Evolutionary conservation across 2,888 invertebrate genomes (phyloP).

Genomic region (Microctonus aethiopoides): DNA sequence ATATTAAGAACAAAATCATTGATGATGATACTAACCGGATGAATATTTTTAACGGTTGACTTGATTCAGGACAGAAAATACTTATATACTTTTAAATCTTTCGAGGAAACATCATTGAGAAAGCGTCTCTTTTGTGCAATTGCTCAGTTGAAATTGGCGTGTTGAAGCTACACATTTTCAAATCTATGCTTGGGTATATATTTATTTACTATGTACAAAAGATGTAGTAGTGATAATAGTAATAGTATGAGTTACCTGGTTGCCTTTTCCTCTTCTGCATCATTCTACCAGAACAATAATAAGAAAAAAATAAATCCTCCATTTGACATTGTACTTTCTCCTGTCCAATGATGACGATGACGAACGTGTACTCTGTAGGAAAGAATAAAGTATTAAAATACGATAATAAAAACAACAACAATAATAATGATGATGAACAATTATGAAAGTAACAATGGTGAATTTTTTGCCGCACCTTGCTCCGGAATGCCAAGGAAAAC

Average conservation of each 20-base stretch:
- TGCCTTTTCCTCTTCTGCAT: conserved; percentile 39
- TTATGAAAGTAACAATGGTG: conserved; percentile 34
- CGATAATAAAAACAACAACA: conserved; percentile 9
- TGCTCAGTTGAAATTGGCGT: conserved; percentile 10
- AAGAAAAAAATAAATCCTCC: background rate
- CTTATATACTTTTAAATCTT: background rate
- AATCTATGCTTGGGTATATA: background rate
- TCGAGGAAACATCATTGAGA: conserved; percentile 8
- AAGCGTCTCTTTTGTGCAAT: background rate
- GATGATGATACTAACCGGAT: background rate
- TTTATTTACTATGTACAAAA: background rate
- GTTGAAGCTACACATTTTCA: background rate
- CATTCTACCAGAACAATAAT: conserved; percentile 41
- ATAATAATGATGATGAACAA: background rate
- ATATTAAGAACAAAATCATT: background rate
- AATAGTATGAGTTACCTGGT: background rate
- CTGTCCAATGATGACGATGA: conserved; percentile 25
- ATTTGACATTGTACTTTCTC: conserved; percentile 9
- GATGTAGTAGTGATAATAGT: background rate
- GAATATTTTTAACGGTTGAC: conserved; percentile 1
- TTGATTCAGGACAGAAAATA: background rate
- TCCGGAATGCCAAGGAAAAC: conserved; percentile 45
- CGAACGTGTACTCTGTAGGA: background rate
- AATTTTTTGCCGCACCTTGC: conserved; percentile 45
- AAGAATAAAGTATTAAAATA: background rate